Base-by-base conservation (phyloP, 2,113 vertebrate genomes). In the Gnathonemus echidnorhynchus region DNA sequence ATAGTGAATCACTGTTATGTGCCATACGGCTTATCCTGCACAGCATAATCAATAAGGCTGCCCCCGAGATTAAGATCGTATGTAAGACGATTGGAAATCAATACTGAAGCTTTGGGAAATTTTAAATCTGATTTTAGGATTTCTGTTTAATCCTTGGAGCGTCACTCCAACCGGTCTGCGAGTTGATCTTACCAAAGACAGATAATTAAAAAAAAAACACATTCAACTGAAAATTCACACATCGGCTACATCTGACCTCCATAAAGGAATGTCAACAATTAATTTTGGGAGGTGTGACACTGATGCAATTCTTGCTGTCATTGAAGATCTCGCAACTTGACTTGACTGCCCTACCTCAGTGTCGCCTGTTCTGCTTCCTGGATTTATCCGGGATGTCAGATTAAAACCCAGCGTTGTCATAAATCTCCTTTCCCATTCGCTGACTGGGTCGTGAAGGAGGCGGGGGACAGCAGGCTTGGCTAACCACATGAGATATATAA, bases 361-460 rank as follows among this genome's bases (percentile, higher is more conserved):
- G 93, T 94, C 95, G 95, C 94, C 95, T 96, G 93, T 94, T 94
- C 93, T 93, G 94, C 95, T 95, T 95, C 91, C 88, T 93, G 96
- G 96, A 98, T 97, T 99, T 97, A 97, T 19, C 74, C 94, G 94
- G 94, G 93, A 95, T 93, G 94, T 95, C 94, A 97, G 97, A 98
- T 98, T 98, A 99, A 96, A 96, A 96, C 95, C 93, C 95, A 93
- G 91, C 95, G 92, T 94, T 95, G 97, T 97, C 95, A 97, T 97
- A 97, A 98, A 97, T 96, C 97, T 98, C 96, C 96, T 96, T 95
- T 95, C 95, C 96, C 95, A 94, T 96, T 96, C 93, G 95, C 96
- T 93, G 92, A 93, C 94, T 94, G 94, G 94, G 94, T 94, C 77
- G 91, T 88, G 90, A 92, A 89, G 56, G 94, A 93, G 94, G 93